Percentiles rank a stretch among this genome's conserved stretches.
Evolutionary conservation across 2,888 invertebrate species (phyloP).

Genomic region (Melanophora roralis): DNA sequence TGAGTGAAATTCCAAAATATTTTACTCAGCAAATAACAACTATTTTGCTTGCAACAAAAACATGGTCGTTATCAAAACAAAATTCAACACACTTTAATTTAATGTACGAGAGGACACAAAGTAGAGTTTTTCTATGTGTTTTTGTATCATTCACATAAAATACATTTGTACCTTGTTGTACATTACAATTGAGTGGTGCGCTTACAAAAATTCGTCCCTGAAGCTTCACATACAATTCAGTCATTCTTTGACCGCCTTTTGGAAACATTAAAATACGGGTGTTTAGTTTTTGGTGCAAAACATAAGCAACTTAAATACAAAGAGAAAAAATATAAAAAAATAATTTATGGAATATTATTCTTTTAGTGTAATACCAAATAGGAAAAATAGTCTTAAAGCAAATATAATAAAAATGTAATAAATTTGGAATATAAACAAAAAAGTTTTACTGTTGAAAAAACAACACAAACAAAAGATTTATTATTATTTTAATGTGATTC

Average conservation of each 20-base stretch:
- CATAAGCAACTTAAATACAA: constrained; percentile 21
- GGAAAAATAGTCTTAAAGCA: constrained; percentile 10
- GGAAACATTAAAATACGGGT: constrained; percentile 72
- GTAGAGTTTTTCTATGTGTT: neutral
- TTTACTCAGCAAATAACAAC: constrained; percentile 16
- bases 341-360: constrained; percentile 56
- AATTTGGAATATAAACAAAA: too few species aligned
- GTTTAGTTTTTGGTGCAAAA: constrained; percentile 42
- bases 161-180: constrained; percentile 11
- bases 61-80: constrained; percentile 21
- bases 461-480: too few species aligned
- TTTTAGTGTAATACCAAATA: constrained; percentile 27
- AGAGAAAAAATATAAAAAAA: constrained; percentile 25
- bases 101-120: constrained; percentile 10
- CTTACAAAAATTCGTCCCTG: constrained; percentile 64
- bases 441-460: too few species aligned
- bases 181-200: constrained; percentile 36
- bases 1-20: constrained; percentile 23
- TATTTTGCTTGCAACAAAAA: neutral
- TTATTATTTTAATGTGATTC: too few species aligned
- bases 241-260: constrained; percentile 74
- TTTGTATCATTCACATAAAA: neutral
- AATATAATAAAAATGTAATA: constrained; percentile 12
- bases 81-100: constrained; percentile 48
- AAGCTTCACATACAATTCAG: constrained; percentile 68